Percentiles rank a stretch among this genome's conserved stretches.
These are phyloP conservation scores for Ceratitis capitata DNA, from an alignment of 1,140 invertebrate species.

Conservation along the genomic window DNA sequence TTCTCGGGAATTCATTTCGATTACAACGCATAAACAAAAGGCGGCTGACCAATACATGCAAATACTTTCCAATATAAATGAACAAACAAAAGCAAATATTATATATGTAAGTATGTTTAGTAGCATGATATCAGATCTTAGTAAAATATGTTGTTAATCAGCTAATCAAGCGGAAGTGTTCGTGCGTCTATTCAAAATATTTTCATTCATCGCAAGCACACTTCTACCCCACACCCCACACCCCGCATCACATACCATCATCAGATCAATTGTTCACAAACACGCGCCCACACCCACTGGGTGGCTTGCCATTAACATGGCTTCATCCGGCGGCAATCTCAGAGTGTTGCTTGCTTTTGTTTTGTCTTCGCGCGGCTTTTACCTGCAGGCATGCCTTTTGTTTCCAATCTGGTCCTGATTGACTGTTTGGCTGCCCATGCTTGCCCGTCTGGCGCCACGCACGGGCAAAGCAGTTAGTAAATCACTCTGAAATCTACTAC, in stretches of 20 bases:
- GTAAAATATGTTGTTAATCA: constrained; percentile 19
- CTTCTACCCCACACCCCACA: background rate
- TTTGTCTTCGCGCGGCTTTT: background rate
- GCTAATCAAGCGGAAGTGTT: constrained; percentile 23
- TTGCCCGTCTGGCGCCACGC: constrained; percentile 15
- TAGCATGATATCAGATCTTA: background rate
- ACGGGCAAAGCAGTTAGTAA: background rate
- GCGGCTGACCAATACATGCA: too few species aligned
- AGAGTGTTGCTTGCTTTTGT: background rate
- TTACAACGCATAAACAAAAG: too few species aligned
- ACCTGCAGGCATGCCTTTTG: constrained; percentile 9
- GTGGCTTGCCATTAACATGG: background rate
- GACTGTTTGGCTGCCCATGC: background rate
- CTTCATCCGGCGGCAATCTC: background rate
- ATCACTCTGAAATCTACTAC: constrained; percentile 6
- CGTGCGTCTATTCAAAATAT: constrained; percentile 20
- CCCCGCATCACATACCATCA: background rate
- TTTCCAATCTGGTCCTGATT: background rate
- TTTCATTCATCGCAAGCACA: too few species aligned
- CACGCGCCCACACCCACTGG: background rate
- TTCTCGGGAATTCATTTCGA: too few species aligned
- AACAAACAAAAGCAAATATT: background rate
- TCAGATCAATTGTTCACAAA: background rate
- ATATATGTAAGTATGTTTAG: background rate
- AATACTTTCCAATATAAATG: too few species aligned